A percentile compares a stretch with the other conserved stretches of the same genome.
Conservation (phyloP, 2,797 vertebrate genomes). For the Hapalemur alaotrensis region DNA sequence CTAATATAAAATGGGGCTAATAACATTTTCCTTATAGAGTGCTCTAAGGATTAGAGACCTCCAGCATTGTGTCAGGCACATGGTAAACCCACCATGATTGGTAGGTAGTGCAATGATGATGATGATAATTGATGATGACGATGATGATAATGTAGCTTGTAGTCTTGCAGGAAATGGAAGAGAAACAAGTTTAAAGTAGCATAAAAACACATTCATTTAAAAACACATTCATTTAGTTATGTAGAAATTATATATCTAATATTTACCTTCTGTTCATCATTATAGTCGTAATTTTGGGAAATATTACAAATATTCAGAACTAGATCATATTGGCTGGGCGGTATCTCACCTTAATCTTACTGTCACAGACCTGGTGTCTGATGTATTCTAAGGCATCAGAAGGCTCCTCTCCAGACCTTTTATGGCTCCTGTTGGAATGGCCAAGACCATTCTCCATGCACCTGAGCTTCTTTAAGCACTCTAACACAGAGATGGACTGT, state of each 20-base stretch:
- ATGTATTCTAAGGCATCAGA: not conserved
- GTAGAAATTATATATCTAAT: not conserved
- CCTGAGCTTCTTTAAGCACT: not conserved
- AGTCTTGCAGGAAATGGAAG: not conserved
- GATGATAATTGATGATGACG: not conserved
- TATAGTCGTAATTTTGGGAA: not conserved
- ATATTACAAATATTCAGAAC: not conserved
- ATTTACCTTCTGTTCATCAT: not conserved
- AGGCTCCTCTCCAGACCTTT: not conserved
- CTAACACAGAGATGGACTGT: not conserved
- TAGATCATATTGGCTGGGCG: not conserved
- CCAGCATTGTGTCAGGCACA: not conserved
- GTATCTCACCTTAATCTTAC: not conserved
- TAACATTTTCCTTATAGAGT: not conserved
- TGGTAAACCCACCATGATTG: not conserved
- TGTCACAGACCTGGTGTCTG: not conserved
- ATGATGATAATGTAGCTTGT: not conserved
- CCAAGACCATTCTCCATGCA: not conserved
- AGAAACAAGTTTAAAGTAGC: constrained; percentile 2
- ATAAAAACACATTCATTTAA: not conserved
- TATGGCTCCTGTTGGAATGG: not conserved
- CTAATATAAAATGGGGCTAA: not conserved
- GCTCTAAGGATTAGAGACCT: not conserved
- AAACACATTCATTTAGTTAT: not conserved
- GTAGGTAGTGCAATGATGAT: not conserved